Conservation (phyloP, 2,113 vertebrate genomes). For the Theristicus caerulescens region DNA sequence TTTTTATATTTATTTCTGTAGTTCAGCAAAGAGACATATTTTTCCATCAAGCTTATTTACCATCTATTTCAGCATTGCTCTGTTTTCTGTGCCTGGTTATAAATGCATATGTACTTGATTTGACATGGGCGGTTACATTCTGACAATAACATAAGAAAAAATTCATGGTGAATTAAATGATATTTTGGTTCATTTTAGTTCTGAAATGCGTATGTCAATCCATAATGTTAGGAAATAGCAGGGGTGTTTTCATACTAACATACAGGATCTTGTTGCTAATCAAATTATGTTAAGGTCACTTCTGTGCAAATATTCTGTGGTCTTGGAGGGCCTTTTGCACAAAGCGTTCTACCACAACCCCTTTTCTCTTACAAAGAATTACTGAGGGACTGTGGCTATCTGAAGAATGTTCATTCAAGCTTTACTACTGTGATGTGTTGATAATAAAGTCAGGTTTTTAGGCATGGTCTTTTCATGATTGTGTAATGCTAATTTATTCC, state of each 20-base stretch:
- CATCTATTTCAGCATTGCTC: neutral
- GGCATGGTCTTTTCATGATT: neutral
- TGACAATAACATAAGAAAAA: neutral
- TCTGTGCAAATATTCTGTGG: neutral
- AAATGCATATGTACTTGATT: neutral
- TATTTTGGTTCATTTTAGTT: neutral
- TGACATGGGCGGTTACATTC: neutral
- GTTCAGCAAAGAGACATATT: neutral
- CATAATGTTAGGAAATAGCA: neutral
- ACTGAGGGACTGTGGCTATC: neutral
- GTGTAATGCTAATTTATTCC: neutral
- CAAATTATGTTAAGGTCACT: neutral
- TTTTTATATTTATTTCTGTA: neutral
- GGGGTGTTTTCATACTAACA: neutral
- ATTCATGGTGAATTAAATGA: neutral
- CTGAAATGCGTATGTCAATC: neutral
- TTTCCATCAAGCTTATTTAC: neutral
- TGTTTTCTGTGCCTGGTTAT: neutral
- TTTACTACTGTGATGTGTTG: neutral
- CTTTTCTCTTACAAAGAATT: neutral
- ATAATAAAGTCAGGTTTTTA: neutral
- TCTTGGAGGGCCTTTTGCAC: neutral
- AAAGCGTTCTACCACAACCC: neutral
- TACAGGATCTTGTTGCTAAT: neutral
- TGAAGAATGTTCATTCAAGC: neutral